A percentile compares a stretch with the other conserved stretches of the same genome.
These are phyloP conservation scores for Caenorhabditis virilis DNA, from an alignment of 2,888 invertebrate species.

Conservation along the genomic window DNA sequence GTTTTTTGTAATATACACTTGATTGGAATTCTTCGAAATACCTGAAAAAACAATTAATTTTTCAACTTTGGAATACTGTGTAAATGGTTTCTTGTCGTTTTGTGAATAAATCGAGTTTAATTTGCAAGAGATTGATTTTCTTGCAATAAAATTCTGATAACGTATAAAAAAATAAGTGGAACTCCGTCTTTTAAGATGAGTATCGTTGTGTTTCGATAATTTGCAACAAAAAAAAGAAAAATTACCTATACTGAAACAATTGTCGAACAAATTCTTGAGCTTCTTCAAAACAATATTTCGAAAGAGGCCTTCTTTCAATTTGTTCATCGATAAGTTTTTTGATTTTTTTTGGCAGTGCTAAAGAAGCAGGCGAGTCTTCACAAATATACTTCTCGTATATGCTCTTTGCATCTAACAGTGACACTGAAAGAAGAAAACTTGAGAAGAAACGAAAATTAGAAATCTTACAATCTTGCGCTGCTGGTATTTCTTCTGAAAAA, in stretches of 20 bases:
- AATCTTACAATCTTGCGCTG: conserved; percentile 33
- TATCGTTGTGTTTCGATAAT: too few species aligned
- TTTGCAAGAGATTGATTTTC: too few species aligned
- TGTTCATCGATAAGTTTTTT: conserved; percentile 68
- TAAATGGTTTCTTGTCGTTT: too few species aligned
- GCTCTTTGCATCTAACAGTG: conserved; percentile 73
- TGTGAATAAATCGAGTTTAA: too few species aligned
- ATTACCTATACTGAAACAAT: conserved; percentile 73
- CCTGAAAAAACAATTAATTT: conserved; percentile 68
- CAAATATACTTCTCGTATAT: conserved; percentile 82
- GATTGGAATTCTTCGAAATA: conserved; percentile 81
- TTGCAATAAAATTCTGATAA: too few species aligned
- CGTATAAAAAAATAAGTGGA: too few species aligned
- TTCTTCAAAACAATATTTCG: conserved; percentile 34
- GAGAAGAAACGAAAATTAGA: not conserved
- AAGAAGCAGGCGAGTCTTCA: conserved; percentile 75
- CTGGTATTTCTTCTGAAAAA: conserved; percentile 23
- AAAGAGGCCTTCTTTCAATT: not conserved
- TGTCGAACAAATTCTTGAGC: conserved; percentile 45
- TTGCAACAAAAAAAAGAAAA: conserved; percentile 68
- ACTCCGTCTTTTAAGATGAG: too few species aligned
- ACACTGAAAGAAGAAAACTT: conserved; percentile 14
- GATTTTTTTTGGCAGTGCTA: conserved; percentile 70
- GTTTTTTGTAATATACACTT: conserved; percentile 86
- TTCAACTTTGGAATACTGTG: not conserved